Evolutionary conservation across 2,797 vertebrate species (phyloP).

Genomic region (Pangasius djambal): DNA sequence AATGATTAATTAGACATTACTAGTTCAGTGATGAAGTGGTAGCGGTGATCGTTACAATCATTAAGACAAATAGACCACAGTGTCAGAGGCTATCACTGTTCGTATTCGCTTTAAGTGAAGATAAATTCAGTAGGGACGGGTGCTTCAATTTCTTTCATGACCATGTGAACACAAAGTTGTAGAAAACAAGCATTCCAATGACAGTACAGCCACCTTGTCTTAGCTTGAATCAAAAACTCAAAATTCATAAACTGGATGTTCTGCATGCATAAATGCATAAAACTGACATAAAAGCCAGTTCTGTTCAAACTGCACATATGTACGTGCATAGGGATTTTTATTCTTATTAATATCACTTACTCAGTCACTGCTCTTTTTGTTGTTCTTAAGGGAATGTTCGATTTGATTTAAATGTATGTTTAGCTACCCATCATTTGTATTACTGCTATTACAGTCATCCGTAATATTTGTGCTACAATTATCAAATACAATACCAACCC

Average conservation of each 20-base stretch:
- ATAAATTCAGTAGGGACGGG: background rate
- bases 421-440: background rate
- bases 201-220: background rate
- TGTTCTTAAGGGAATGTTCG: background rate
- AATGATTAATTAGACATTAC: background rate
- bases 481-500: background rate
- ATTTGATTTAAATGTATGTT: background rate
- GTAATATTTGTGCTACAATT: background rate
- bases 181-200: too few relatives aligned
- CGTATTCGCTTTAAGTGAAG: background rate
- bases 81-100: background rate
- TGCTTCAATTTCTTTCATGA: background rate
- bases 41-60: background rate
- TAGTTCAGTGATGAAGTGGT: background rate
- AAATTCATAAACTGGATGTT: background rate
- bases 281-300: background rate
- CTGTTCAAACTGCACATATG: background rate
- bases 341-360: conserved; percentile 5
- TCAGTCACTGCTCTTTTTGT: background rate
- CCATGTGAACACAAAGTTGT: background rate
- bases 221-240: background rate
- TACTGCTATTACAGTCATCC: too few relatives aligned
- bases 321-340: background rate
- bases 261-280: background rate
- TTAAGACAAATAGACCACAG: background rate